Evolutionary conservation across 2,797 vertebrate species (phyloP), one percentile per base, ranked within the genome.

Genomic region (Notolabrus celidotus): DNA sequence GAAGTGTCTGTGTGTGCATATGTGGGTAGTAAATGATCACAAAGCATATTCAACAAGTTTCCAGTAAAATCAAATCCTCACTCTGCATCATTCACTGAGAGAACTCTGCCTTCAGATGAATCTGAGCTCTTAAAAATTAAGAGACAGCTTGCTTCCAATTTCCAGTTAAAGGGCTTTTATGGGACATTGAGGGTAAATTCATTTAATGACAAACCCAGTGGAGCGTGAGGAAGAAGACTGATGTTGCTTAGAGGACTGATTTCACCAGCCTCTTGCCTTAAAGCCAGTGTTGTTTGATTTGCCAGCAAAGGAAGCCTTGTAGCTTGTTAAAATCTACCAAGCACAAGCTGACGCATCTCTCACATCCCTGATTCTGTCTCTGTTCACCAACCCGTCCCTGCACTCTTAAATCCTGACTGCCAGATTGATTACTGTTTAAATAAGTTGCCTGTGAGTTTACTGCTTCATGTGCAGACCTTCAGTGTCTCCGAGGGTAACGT

Each of bases 111-210:
- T 63, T 25, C 45, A 22, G 57, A 56, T 69, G 27, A 71, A 49
- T 62, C 42, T 25, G 27, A 55, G 12, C 54, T 55, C 22, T 74
- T 67, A 39, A 33, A 58, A 41, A 41, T 72, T 46, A 80, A 57
- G 41, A 38, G 49, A 23, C 42, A 6, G 10, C 2, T 71, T 66
- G 39, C 55, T 50, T 66, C 58, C n/a, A 51, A 49, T 59, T 64
- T 71, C 42, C 47, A 2, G 25, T 67, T 50, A 62, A 74, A 83
- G 47, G 9, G 11, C 31, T 80, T 74, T 71, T 57, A 67, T 15
- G 10, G 53, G 60, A 71, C 38, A 59, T 56, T 71, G 27, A 55
- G 50, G 25, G 41, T 38, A 25, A 53, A 69, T 71, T 25, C n/a
- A 19, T 65, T 76, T 52, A 50, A 73, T 29, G 51, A 45, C 12